Conservation (phyloP, 2,888 invertebrate genomes). For the Drosophila birchii region DNA sequence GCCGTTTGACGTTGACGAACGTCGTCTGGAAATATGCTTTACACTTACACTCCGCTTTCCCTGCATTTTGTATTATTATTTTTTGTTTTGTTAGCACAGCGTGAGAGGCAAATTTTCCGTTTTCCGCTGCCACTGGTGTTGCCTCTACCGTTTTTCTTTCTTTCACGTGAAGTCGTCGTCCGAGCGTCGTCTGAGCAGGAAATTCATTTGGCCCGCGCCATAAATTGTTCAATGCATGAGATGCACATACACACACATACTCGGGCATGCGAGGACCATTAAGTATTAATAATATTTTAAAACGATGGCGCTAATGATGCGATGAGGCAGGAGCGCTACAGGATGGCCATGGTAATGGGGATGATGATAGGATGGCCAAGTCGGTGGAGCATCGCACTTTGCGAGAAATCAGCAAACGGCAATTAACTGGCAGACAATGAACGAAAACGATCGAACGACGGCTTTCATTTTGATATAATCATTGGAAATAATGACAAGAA, state of each 20-base stretch:
- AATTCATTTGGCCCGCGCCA: conserved; percentile 70
- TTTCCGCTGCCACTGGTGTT: conserved; percentile 59
- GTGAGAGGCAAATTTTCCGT: conserved; percentile 70
- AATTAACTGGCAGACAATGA: conserved; percentile 49
- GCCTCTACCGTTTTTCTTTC: conserved; percentile 60
- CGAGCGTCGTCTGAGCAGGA: conserved; percentile 71
- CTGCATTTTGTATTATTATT: conserved; percentile 40
- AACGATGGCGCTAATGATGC: conserved; percentile 76
- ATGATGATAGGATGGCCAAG: conserved; percentile 7
- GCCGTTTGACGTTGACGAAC: conserved; percentile 78
- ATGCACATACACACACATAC: conserved; percentile 54
- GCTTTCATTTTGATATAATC: conserved; percentile 42
- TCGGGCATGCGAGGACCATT: conserved; percentile 58
- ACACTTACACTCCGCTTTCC: conserved; percentile 44
- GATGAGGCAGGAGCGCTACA: conserved; percentile 39
- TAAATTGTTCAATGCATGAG: conserved; percentile 57
- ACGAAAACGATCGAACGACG: conserved; percentile 14
- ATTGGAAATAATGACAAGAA: conserved; percentile 38
- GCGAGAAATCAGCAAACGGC: conserved; percentile 50
- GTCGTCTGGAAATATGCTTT: conserved; percentile 66
- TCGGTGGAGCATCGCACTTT: conserved; percentile 22
- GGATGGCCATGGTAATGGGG: conserved; percentile 21
- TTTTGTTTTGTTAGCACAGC: conserved; percentile 56
- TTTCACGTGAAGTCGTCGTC: conserved; percentile 54
- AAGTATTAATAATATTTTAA: conserved; percentile 77